Evolutionary conservation across 2,113 vertebrate genomes (phyloP).

Genomic region (Pardalotus punctatus): DNA sequence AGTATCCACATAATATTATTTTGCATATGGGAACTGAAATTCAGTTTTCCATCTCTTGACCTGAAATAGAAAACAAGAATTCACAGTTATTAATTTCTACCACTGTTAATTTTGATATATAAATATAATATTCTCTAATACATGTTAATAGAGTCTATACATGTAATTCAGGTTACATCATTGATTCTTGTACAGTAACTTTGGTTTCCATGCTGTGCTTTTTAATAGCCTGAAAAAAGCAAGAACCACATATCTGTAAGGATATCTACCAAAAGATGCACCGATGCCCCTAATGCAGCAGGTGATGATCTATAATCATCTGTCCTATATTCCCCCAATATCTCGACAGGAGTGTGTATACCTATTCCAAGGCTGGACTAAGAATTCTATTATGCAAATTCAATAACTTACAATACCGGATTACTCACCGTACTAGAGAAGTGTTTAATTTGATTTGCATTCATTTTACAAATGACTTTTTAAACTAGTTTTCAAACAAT

Average conservation of each 20-base stretch:
- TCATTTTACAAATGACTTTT: neutral
- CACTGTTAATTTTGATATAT: neutral
- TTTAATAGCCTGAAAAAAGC: neutral
- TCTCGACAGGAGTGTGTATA: neutral
- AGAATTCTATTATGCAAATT: neutral
- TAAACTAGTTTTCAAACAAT: neutral
- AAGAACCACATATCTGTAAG: neutral
- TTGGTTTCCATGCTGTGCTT: neutral
- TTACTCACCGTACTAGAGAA: neutral
- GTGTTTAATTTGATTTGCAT: neutral
- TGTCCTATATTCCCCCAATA: neutral
- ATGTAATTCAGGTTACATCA: neutral
- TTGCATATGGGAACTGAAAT: neutral
- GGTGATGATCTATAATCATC: neutral
- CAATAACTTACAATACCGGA: neutral
- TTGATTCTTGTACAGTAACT: neutral
- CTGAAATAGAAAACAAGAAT: constrained; percentile 1
- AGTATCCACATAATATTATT: neutral
- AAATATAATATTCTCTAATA: neutral
- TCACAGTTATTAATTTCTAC: neutral
- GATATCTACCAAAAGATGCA: neutral
- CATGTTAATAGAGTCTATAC: neutral
- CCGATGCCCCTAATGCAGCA: neutral
- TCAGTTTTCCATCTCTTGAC: neutral
- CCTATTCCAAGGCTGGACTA: neutral